Evolutionary conservation across 2,113 vertebrate species (phyloP).

Genomic region (Silurus meridionalis): DNA sequence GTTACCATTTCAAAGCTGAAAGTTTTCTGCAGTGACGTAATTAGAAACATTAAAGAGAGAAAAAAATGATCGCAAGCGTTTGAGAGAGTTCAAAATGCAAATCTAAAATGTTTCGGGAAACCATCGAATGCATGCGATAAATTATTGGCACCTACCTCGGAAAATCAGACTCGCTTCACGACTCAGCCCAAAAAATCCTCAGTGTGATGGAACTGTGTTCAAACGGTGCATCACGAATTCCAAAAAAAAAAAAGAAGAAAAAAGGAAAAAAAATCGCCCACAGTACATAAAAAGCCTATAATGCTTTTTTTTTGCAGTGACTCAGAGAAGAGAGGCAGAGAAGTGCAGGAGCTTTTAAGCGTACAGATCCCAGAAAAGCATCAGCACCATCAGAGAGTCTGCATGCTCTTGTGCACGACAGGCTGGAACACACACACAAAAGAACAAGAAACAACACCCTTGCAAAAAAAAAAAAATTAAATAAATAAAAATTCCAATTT

Average conservation of each 20-base stretch:
- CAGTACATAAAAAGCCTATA: neutral
- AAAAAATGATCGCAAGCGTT: neutral
- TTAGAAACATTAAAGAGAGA: neutral
- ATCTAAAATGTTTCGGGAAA: neutral
- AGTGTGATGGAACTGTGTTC: constrained; percentile 12
- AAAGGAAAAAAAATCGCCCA: neutral
- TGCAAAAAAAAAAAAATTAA: neutral
- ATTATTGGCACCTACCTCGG: constrained; percentile 27
- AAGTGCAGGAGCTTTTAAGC: constrained; percentile 28
- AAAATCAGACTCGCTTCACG: constrained; percentile 8
- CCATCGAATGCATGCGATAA: neutral
- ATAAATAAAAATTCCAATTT: neutral
- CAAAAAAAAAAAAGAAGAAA: neutral
- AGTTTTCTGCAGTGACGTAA: constrained; percentile 4
- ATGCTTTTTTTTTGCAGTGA: constrained; percentile 12
- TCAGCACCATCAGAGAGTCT: constrained; percentile 23
- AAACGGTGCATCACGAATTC: constrained; percentile 30
- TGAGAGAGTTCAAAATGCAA: neutral
- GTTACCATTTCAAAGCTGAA: neutral
- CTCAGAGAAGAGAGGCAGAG: neutral
- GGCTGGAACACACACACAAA: neutral
- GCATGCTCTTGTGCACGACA: neutral
- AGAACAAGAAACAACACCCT: neutral
- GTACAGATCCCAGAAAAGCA: constrained; percentile 38
- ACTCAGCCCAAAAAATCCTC: constrained; percentile 20